These are phyloP conservation scores for Caprella mutica DNA, from an alignment of 2,888 invertebrate species.

Conservation along the genomic window DNA sequence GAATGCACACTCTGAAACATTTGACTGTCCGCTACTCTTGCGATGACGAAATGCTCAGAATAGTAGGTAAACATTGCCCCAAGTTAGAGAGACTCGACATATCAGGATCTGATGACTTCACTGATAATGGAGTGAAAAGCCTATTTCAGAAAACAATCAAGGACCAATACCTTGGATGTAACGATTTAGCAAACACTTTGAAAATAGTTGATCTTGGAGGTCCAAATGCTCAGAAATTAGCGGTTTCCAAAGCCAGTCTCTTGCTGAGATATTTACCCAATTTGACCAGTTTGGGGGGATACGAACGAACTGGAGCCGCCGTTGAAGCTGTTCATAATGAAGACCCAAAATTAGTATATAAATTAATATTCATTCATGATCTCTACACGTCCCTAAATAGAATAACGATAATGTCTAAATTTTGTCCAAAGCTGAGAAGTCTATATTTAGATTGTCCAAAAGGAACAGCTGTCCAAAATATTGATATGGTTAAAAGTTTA, in stretches of 20 bases:
- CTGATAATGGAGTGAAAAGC: slow-evolving; percentile 22
- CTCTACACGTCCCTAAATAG: slow-evolving; percentile 8
- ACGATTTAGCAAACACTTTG: slow-evolving; percentile 11
- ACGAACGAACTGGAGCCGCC: slow-evolving; percentile 23
- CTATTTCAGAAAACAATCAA: slow-evolving; percentile 14
- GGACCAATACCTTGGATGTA: slow-evolving; percentile 1
- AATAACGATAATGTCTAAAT: slow-evolving; percentile 7
- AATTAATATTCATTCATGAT: slow-evolving; percentile 24
- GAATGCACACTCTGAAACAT: slow-evolving; percentile 12
- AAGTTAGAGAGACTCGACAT: slow-evolving; percentile 26
- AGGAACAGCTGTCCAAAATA: slow-evolving; percentile 18
- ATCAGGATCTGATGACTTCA: slow-evolving; percentile 23
- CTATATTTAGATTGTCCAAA: slow-evolving; percentile 29
- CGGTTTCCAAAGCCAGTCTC: slow-evolving; percentile 11
- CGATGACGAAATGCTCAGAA: slow-evolving; percentile 26
- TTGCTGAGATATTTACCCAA: slow-evolving; percentile 21
- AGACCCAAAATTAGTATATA: slow-evolving; percentile 12
- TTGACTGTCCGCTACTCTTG: slow-evolving; percentile 27
- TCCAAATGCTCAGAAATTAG: slow-evolving; percentile 21
- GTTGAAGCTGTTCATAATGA: slow-evolving; percentile 3
- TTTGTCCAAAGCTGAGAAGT: slow-evolving; percentile 22
- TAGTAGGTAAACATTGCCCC: slow-evolving; percentile 24
- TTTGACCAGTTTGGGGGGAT: slow-evolving; percentile 25
- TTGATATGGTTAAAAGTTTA: slow-evolving; percentile 21
- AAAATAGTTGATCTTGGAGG: slow-evolving; percentile 31